phyloP scores from a whole-genome alignment of 2,113 vertebrate genomes.

The Lamprotornis superbus region DNA sequence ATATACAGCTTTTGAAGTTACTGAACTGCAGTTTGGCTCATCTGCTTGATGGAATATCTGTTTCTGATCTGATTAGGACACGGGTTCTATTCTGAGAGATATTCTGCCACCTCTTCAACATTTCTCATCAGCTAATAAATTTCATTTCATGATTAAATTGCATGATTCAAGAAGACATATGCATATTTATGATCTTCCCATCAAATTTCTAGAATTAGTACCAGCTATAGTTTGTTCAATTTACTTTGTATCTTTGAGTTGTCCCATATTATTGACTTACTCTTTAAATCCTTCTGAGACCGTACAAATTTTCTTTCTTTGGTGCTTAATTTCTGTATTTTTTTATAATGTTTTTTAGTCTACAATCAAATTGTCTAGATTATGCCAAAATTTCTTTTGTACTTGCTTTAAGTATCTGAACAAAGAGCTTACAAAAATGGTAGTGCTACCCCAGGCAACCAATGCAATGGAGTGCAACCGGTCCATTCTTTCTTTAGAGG shows the following conservation, averaged over 20 bases:
- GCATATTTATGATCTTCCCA: conserved; percentile 26
- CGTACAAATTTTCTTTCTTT: background rate
- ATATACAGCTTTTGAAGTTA: background rate
- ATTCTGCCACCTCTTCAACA: background rate
- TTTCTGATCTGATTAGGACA: conserved; percentile 20
- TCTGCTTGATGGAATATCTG: background rate
- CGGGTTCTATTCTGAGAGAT: background rate
- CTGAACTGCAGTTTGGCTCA: background rate
- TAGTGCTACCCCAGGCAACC: background rate
- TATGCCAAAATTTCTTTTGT: background rate
- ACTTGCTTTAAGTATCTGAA: background rate
- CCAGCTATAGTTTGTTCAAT: background rate
- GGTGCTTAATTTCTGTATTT: background rate
- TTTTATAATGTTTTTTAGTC: background rate
- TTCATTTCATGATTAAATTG: background rate
- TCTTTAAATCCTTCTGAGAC: background rate
- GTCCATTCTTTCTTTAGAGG: background rate
- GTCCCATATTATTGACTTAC: background rate
- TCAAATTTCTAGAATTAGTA: conserved; percentile 4
- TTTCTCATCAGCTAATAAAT: conserved; percentile 21
- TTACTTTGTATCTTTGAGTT: background rate
- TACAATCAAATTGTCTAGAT: background rate
- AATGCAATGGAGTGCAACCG: background rate
- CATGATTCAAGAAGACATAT: conserved; percentile 5
- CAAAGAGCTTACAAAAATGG: background rate